A percentile compares a stretch with the other conserved stretches of the same genome.
Evolutionary conservation across 2,888 invertebrate species (phyloP).

Genomic region (Polia nebulosa): DNA sequence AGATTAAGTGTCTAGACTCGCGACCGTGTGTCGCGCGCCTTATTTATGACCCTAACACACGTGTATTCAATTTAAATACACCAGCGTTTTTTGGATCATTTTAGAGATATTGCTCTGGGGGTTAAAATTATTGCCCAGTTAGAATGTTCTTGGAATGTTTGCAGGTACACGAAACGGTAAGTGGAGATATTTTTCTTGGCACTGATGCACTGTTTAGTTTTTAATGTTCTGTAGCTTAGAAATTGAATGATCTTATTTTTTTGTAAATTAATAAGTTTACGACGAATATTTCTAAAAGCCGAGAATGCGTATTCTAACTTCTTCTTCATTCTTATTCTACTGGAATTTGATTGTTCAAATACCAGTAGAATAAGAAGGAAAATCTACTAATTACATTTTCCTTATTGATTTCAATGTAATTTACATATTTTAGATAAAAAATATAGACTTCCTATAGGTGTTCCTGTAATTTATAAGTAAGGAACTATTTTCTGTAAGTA

Average conservation of each 20-base stretch:
- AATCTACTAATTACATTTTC: too few species aligned
- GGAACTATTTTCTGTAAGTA: too few species aligned
- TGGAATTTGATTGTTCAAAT: too few species aligned
- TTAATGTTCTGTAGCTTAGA: not conserved
- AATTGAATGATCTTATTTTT: too few species aligned
- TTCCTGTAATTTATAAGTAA: too few species aligned
- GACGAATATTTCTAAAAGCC: not conserved
- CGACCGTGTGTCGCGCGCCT: conserved; percentile 65
- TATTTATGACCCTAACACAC: conserved; percentile 75
- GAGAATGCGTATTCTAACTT: too few species aligned
- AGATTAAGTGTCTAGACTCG: conserved; percentile 79
- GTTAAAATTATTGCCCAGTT: conserved; percentile 34
- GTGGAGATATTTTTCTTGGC: not conserved
- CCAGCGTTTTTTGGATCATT: conserved; percentile 59
- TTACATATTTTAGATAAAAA: too few species aligned
- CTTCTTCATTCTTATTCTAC: too few species aligned
- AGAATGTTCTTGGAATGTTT: conserved; percentile 4
- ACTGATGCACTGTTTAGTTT: not conserved
- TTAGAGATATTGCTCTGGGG: conserved; percentile 56
- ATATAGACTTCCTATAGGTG: too few species aligned
- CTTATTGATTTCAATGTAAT: too few species aligned
- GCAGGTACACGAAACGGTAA: not conserved
- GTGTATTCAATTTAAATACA: conserved; percentile 77
- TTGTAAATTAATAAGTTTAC: not conserved
- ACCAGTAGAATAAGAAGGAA: too few species aligned